Evolutionary conservation across 2,113 vertebrate species (phyloP).

Genomic region (Steatornis caripensis): DNA sequence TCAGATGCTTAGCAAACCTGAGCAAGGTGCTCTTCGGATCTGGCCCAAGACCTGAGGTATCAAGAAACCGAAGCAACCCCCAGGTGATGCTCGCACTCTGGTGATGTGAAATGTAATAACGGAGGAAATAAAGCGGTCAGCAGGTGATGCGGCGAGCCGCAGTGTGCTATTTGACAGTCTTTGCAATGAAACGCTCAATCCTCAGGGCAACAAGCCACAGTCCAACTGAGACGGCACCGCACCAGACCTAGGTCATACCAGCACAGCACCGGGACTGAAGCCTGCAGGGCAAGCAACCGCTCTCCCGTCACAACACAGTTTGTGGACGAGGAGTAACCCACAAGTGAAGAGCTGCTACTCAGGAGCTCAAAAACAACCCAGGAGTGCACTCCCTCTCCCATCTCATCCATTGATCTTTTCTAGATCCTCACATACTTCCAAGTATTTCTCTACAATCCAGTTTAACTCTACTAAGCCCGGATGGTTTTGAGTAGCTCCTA

Average conservation of each 20-base stretch:
- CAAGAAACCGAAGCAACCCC: background rate
- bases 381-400: background rate
- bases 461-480: background rate
- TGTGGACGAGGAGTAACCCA: background rate
- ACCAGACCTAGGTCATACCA: background rate
- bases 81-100: background rate
- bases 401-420: background rate
- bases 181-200: background rate
- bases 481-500: background rate
- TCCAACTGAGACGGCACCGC: fast-evolving
- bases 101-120: background rate
- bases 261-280: background rate
- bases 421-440: background rate
- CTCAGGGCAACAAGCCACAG: background rate
- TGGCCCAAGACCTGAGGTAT: background rate
- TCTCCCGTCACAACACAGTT: background rate
- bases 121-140: background rate
- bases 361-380: background rate
- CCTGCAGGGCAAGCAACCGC: fast-evolving
- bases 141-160: background rate
- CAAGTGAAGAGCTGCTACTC: background rate
- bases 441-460: background rate
- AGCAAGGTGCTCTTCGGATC: background rate
- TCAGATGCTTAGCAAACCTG: background rate
- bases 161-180: background rate